Base-by-base conservation (phyloP, 1,140 invertebrate genomes). In the Zaprionus lachaisei region DNA sequence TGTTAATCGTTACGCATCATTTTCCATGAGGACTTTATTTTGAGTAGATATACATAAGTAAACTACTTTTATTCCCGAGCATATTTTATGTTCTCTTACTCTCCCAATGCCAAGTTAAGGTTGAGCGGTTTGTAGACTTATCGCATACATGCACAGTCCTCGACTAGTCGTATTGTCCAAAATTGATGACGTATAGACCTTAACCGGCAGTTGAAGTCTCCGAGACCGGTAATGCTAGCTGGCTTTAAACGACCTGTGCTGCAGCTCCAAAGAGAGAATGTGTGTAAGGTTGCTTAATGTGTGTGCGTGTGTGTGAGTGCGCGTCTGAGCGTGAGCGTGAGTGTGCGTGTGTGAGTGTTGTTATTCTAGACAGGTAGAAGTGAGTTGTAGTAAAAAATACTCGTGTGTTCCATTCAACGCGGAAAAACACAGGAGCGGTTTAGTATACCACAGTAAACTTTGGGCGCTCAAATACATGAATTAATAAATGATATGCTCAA, bases 141-240 rank as follows among this genome's bases (percentile, higher is more conserved):
- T 38, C 17, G 24, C 47, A 56, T n/a, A 44, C 44, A 20, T 20
- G 14, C 51, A 31, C 38, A 38, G 15, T 31, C 9, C 24, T 47
- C 37, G 4, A 1, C 6, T 9, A 28, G 41, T 71, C n/a, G 61
- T 68, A 34, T 75, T 81, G 47, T 24, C 68, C 70, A 81, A 81
- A 84, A 89, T 44, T 84, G 84, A 89, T 89, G 84, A 89, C 84
- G 84, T 90, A 83, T 62, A 63, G 51, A 51, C 38, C 61, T 71
- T 76, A 65, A 74, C 54, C 77, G 70, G 38, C 68, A 51, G 28
- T 34, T 24, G 73, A 61, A 78, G 47, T 64, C 69, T 62, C 76
- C 49, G 49, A 14, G 37, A 55, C 55, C 67, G 62, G 58, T 77
- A 74, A 66, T 24, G 58, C 66, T 55, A 51, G 54, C 31, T 22